phyloP scores from a whole-genome alignment of 2,797 vertebrate species.

The Aviceda leuphotes region DNA sequence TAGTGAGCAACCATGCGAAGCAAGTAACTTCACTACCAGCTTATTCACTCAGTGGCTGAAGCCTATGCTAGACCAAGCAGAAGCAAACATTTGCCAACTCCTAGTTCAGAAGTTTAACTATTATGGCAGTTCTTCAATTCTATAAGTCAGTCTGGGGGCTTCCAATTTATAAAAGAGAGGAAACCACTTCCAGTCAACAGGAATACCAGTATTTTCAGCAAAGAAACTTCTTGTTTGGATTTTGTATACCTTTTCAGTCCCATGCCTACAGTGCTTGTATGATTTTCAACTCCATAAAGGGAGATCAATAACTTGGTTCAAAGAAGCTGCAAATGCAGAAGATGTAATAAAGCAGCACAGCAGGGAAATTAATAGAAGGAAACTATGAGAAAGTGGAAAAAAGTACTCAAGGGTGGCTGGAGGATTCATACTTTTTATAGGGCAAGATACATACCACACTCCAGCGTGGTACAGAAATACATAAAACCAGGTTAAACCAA shows the following conservation, averaged over 20 bases:
- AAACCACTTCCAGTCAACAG: not conserved
- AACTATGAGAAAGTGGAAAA: fast-evolving
- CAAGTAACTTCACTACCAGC: not conserved
- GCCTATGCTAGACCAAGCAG: not conserved
- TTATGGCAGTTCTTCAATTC: not conserved
- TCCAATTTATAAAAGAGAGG: not conserved
- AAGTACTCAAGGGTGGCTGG: not conserved
- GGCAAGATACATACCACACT: not conserved
- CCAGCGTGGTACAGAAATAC: not conserved
- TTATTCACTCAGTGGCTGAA: not conserved
- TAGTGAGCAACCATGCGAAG: not conserved
- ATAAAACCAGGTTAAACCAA: not conserved
- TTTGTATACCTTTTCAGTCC: not conserved
- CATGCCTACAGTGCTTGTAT: not conserved
- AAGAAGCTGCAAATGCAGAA: not conserved
- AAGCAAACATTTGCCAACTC: not conserved
- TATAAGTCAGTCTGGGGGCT: not conserved
- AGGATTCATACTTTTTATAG: not conserved
- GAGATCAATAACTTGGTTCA: not conserved
- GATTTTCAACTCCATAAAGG: not conserved
- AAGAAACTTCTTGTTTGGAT: not conserved
- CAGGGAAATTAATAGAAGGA: not conserved
- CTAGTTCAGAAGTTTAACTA: not conserved
- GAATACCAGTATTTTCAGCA: not conserved
- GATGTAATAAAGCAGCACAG: not conserved